phyloP scores from a whole-genome alignment of 2,797 vertebrate species.

The Spea hammondii region DNA sequence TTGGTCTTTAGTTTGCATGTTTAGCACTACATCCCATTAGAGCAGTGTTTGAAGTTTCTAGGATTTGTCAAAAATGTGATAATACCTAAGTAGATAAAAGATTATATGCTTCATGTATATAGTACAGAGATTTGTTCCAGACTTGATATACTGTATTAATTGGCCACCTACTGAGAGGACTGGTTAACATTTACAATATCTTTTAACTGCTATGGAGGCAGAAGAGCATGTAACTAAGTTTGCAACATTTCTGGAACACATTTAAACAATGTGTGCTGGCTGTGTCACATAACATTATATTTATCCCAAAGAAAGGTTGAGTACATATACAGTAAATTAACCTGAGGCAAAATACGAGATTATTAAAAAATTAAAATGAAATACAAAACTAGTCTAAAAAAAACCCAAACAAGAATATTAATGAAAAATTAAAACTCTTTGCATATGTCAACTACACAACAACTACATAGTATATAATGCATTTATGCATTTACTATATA shows the following conservation, averaged over 20 bases:
- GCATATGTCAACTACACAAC: neutral
- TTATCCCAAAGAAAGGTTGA: slow-evolving; percentile 73
- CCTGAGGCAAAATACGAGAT: slow-evolving; percentile 66
- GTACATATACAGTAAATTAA: slow-evolving; percentile 75
- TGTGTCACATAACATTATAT: slow-evolving; percentile 75
- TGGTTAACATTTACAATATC: slow-evolving; percentile 71
- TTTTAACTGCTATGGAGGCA: slow-evolving; percentile 65
- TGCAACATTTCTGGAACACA: slow-evolving; percentile 75
- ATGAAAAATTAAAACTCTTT: too few relatives aligned
- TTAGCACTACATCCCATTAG: slow-evolving; percentile 74
- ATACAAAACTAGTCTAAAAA: too few relatives aligned
- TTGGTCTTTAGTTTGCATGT: slow-evolving; percentile 73
- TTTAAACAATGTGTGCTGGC: slow-evolving; percentile 74
- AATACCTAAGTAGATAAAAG: slow-evolving; percentile 81
- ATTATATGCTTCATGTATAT: slow-evolving; percentile 77
- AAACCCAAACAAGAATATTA: too few relatives aligned
- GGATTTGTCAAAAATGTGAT: slow-evolving; percentile 81
- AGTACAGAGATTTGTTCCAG: slow-evolving; percentile 75
- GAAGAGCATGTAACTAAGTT: slow-evolving; percentile 69
- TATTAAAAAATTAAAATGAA: neutral
- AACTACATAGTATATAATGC: neutral
- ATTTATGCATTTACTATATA: too few relatives aligned
- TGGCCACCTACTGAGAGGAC: slow-evolving; percentile 79
- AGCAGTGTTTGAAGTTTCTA: slow-evolving; percentile 77
- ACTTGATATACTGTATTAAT: slow-evolving; percentile 74